Base-by-base conservation (phyloP, 2,797 vertebrate genomes). In the Channallabes apus region DNA sequence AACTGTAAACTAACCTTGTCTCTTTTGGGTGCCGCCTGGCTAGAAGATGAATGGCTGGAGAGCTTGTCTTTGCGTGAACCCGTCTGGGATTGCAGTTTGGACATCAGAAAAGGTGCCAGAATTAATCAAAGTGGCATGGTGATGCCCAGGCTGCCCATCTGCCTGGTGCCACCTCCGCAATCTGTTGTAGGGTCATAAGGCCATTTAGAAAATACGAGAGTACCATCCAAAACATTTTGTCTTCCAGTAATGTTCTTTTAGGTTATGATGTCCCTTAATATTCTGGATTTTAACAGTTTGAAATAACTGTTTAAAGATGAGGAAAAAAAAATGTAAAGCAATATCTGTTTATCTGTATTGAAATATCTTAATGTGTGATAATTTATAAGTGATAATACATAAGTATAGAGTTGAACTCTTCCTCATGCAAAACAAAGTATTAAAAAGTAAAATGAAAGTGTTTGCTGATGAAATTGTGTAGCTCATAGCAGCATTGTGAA, bases 81-180 rank as follows among this genome's bases (percentile, higher is more conserved):
- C 87, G 88, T 87, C 87, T 65, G 83, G 86, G 86, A 92, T 93
- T 93, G 93, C 91, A 88, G 64, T 79, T 64, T 62, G 18, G 65
- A 85, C 77, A 83, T 91, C 89, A 92, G 93, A 91, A 75, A 93
- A 88, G 89, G 90, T 84, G 89, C 82, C 61, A 71, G 92, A 91
- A 94, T 93, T 93, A 93, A 94, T 93, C 90, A 90, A 91, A 90
- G 90, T 90, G 89, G 87, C 92, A 93, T 88, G 90, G 91, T 91
- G 92, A 87, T 89, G 88, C 87, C 91, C 89, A 92, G 93, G 84
- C 84, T 94, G 90, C 68, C 88, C 89, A 88, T 91, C 93, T 93
- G 92, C 92, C 91, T 51, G 61, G 81, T 82, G 62, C 85, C 87
- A 90, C 85, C 90, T 87, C 9, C 32, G 84, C 93, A 93, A 92